Percentiles rank a stretch among this genome's conserved stretches.
These are phyloP conservation scores for Siniperca obscura DNA, from an alignment of 2,797 vertebrate species.

Conservation along the genomic window DNA sequence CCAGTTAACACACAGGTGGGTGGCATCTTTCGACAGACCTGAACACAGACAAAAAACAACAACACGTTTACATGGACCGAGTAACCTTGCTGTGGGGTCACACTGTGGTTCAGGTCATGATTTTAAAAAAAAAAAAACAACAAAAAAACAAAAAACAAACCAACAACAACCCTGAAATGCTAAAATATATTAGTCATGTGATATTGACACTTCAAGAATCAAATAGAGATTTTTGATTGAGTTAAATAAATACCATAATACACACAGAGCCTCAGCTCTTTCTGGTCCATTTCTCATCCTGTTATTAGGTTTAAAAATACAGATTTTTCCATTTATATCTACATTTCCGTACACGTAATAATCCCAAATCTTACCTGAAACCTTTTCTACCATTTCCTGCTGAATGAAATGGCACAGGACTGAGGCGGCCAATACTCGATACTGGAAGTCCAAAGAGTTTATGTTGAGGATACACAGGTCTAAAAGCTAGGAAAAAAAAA, in stretches of 20 bases:
- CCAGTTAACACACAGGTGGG: constrained; percentile 89
- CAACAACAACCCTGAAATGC: too few relatives aligned
- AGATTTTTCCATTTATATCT: background rate
- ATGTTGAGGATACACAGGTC: constrained; percentile 91
- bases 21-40: constrained; percentile 88
- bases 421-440: constrained; percentile 88
- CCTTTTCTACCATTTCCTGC: constrained; percentile 84
- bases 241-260: background rate
- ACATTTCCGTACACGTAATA: background rate
- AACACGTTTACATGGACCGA: background rate
- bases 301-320: background rate
- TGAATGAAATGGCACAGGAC: constrained; percentile 89
- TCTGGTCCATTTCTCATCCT: background rate
- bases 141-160: too few relatives aligned
- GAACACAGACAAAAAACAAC: background rate
- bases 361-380: constrained; percentile 83
- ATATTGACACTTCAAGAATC: too few relatives aligned
- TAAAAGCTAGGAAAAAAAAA: constrained; percentile 84
- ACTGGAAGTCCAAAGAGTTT: constrained; percentile 90
- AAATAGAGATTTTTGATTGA: background rate
- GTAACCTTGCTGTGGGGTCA: background rate
- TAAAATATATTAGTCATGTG: too few relatives aligned
- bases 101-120: background rate
- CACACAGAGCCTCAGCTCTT: background rate
- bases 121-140: too few relatives aligned